phyloP scores from a whole-genome alignment of 2,113 vertebrate species.

The Etheostoma cragini region DNA sequence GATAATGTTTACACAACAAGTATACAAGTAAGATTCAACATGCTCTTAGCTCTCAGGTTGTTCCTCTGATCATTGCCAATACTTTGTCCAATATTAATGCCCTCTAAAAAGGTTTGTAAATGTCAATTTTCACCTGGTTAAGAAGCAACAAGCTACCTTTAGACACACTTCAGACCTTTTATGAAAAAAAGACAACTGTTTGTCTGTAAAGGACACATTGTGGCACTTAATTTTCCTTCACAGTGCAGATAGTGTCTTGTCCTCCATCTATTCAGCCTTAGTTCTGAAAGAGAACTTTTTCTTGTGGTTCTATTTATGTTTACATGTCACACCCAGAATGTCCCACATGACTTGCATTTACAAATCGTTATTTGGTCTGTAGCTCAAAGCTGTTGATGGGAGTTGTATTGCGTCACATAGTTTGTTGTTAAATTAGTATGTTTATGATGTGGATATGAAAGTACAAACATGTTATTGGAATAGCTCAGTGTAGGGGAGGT shows the following conservation, averaged over 20 bases:
- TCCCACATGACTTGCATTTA: neutral
- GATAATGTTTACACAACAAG: neutral
- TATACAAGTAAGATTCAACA: neutral
- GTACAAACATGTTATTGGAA: neutral
- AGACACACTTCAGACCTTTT: neutral
- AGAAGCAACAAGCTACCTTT: neutral
- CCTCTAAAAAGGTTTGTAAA: neutral
- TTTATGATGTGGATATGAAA: neutral
- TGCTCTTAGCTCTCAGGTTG: neutral
- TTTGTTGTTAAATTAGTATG: neutral
- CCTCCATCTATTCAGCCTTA: neutral
- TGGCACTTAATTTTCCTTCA: neutral
- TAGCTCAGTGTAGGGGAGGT: neutral
- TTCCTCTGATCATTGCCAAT: neutral
- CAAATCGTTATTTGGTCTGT: neutral
- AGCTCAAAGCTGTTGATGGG: neutral
- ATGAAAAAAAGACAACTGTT: neutral
- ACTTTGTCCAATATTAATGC: neutral
- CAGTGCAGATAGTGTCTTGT: neutral
- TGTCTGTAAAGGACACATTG: neutral
- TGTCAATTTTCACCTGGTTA: neutral
- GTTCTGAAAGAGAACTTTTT: conserved; percentile 2
- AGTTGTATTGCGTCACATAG: neutral
- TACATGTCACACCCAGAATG: conserved; percentile 41
- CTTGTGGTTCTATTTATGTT: conserved; percentile 23